Evolutionary conservation across 2,113 vertebrate genomes (phyloP), one percentile per base, ranked within the genome.

Genomic region (Melospiza georgiana): DNA sequence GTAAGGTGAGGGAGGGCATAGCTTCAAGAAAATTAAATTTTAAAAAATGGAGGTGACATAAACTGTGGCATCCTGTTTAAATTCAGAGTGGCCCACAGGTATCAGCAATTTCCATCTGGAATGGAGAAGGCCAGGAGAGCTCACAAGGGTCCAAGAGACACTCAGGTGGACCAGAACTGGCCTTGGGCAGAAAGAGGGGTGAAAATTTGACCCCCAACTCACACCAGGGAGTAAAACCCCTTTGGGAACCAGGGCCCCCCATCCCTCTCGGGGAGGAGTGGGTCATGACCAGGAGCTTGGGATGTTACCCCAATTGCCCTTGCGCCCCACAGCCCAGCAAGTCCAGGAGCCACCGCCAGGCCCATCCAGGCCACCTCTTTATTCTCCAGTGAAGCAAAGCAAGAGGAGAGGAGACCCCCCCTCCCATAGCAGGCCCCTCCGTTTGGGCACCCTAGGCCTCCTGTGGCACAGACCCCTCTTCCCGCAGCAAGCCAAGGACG

Each of bases 311-410:
- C 22, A 62, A 18, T 59, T 43, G n/a, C 80, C 46, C n/a, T 91
- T 59, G 58, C 41, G 82, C 30, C 87, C 90, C 96, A 71, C 20
- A 93, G 84, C 81, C 84, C 96, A 93, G 74, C 92, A 95, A 96
- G 84, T 95, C 54, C 95, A 96, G 81, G 66, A 96, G 85, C 71
- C 95, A 96, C 82, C 74, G 82, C 69, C 58, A 96, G 92, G 85
- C 92, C 87, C 44, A 3, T 97, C 95, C 90, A 93, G 79, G 90
- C 87, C 81, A 5, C 96, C 96, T 93, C 89, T 95, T 96, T 95
- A 97, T 96, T 96, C 95, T 94, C 92, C 95, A 94, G 88, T 81
- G 79, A 92, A 95, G 93, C 94, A 93, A 95, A 92, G 95, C 92
- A 94, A 94, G 90, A 80, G 82, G 54, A 89, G 94, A 86, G 79